Evolutionary conservation across 2,888 invertebrate species (phyloP), one percentile per base, ranked within the genome.

Genomic region (Troilus luridus): DNA sequence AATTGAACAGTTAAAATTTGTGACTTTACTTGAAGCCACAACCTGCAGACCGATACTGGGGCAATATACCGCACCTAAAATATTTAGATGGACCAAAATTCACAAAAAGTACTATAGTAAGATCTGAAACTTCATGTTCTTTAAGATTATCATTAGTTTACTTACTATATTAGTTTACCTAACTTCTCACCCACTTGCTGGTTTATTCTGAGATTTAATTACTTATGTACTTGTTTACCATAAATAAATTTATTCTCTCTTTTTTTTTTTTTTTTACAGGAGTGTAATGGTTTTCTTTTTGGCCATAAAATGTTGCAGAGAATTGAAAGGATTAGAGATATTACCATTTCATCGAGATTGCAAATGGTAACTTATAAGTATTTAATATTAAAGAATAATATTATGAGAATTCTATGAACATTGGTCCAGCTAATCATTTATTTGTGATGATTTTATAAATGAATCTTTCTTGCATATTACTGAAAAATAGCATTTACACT

Each of bases 261-360:
- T 41, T 5, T 41, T 41, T 3, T 2, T 0, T 88, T 64, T 5
- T n/a, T 88, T 19, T 89, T 67, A 54, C 88, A 91, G 88, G 56
- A 91, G 91, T 91, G 85, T 91, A 54, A 54, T 91, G 27, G 67
- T 92, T 21, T 92, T 92, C 81, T 81, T 90, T 21, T 54, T 92
- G 88, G 92, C 91, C 19, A 85, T 92, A 64, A 90, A 91, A 27
- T 89, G 90, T 17, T 91, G 91, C 91, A 90, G 92, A 67, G 92
- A 92, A 62, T 89, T 92, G 19, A 67, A 90, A 67, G 92, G 92
- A 14, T 81, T 91, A 14, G 88, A 91, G 54, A 88, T 92, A 24
- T 62, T 91, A 11, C 92, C 92, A 9, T 62, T 90, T 56, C 90
- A 91, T n/a, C n/a, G 72, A n/a, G 54, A 58, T 56, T 24, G 77